phyloP scores from a whole-genome alignment of 2,113 vertebrate genomes.

The Talpa occidentalis region DNA sequence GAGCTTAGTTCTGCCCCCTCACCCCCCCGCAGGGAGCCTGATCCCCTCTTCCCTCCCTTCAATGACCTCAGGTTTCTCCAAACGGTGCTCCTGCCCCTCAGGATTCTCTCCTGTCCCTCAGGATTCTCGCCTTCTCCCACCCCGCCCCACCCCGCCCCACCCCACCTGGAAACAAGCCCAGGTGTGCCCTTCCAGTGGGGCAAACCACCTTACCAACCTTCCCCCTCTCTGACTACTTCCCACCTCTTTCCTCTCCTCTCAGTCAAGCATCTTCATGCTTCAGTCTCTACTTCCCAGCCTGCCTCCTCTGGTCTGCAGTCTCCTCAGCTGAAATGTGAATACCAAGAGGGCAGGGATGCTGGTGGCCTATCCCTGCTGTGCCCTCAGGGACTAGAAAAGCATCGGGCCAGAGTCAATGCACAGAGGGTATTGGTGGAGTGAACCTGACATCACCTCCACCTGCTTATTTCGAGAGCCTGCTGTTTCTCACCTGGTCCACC shows the following conservation, averaged over 20 bases:
- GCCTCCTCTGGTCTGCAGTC: not conserved
- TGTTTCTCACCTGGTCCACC: not conserved
- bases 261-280: not conserved
- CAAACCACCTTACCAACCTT: not conserved
- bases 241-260: not conserved
- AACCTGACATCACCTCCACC: rapidly evolving
- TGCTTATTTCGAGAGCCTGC: not conserved
- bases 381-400: not conserved
- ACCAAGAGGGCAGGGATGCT: rapidly evolving
- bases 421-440: rapidly evolving
- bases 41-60: not conserved
- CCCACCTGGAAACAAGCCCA: not conserved
- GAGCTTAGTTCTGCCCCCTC: too few species aligned
- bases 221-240: not conserved
- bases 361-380: not conserved
- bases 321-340: not conserved
- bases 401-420: not conserved
- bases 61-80: not conserved
- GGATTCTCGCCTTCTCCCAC: not conserved
- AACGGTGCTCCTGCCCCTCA: not conserved
- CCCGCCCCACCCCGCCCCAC: rapidly evolving
- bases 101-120: not conserved
- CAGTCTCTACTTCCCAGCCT: not conserved
- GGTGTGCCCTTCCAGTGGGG: not conserved
- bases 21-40: rapidly evolving